phyloP scores from a whole-genome alignment of 2,113 vertebrate genomes.

The Pelusios castaneus region DNA sequence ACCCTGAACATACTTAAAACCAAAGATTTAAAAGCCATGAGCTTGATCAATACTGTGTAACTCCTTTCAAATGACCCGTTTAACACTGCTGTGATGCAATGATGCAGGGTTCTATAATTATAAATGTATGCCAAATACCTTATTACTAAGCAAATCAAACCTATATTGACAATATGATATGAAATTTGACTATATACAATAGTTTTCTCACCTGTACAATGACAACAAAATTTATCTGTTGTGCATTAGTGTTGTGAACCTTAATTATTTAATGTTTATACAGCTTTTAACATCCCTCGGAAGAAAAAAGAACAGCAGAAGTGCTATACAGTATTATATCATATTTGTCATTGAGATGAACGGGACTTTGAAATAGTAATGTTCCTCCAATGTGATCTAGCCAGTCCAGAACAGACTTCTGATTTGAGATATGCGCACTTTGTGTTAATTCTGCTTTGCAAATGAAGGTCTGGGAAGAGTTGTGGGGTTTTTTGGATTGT shows the following conservation, averaged over 20 bases:
- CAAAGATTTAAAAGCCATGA: neutral
- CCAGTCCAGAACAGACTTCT: neutral
- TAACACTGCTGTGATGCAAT: neutral
- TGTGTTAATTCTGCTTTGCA: neutral
- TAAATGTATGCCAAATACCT: neutral
- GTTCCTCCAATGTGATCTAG: neutral
- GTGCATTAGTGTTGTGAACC: neutral
- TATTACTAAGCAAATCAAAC: neutral
- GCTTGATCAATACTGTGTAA: neutral
- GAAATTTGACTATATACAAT: neutral
- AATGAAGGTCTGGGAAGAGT: constrained; percentile 2
- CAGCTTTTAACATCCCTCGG: neutral
- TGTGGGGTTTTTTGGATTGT: neutral
- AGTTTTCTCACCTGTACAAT: neutral
- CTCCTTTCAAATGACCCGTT: neutral
- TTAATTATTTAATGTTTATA: fast-evolving
- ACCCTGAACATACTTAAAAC: neutral
- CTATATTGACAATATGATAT: neutral
- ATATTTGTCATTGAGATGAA: neutral
- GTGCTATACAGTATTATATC: neutral
- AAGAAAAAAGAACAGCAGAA: neutral
- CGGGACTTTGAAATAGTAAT: neutral
- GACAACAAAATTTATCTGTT: neutral
- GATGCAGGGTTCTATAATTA: neutral
- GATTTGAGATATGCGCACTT: neutral